Evolutionary conservation across 2,797 vertebrate genomes (phyloP).

Genomic region (Poecilia gillii): DNA sequence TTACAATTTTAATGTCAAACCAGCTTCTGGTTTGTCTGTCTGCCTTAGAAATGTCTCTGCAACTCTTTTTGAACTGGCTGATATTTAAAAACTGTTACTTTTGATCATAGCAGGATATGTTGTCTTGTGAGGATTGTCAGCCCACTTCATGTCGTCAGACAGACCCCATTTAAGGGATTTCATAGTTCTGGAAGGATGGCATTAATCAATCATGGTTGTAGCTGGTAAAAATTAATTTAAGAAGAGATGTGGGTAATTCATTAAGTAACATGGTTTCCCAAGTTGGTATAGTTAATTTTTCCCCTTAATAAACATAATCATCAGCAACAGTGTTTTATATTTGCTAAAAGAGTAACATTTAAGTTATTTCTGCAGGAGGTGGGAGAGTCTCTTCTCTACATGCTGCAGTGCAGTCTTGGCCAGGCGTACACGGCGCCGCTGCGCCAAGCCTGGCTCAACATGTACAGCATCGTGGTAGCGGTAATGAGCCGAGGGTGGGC

Average conservation of each 20-base stretch:
- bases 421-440: constrained; percentile 86
- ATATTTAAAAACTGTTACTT: not conserved
- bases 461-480: constrained; percentile 88
- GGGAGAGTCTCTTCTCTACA: constrained; percentile 92
- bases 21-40: not conserved
- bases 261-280: not conserved
- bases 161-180: not conserved
- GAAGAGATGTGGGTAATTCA: not conserved
- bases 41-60: not conserved
- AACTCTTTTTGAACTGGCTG: not conserved
- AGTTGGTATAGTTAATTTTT: not conserved
- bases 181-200: not conserved
- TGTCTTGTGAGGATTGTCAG: not conserved
- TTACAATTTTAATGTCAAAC: too few species aligned
- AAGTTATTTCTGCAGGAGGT: constrained; percentile 80
- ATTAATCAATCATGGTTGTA: not conserved
- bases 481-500: constrained; percentile 90
- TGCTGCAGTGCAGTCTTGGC: constrained; percentile 92
- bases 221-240: not conserved
- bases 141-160: not conserved
- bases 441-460: constrained; percentile 90
- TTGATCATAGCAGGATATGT: not conserved
- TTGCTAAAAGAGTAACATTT: not conserved
- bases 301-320: not conserved
- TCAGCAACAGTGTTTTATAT: not conserved